These are phyloP conservation scores for Aurelia sp. DNA, from an alignment of 30 jellyfish, hydroid and myxozoan species.

Conservation along the genomic window DNA sequence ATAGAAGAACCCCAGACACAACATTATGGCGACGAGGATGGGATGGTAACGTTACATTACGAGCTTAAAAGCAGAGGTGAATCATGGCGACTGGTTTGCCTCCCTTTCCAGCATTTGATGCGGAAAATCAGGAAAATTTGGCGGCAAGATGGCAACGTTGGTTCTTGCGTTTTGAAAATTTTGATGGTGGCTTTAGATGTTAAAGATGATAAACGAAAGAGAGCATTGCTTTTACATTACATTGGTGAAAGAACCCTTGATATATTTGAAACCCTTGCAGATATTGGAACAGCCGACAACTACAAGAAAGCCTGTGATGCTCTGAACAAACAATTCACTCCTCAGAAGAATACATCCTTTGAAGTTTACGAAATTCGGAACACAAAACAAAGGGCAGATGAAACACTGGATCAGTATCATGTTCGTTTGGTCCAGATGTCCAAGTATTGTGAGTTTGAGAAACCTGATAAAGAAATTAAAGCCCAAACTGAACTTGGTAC, in stretches of 20 bases:
- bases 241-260: neutral
- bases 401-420: neutral
- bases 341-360: too few species aligned
- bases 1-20: too few species aligned
- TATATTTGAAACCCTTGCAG: neutral
- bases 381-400: slow-evolving; percentile 2
- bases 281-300: neutral
- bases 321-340: too few species aligned
- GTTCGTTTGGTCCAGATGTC: neutral
- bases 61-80: too few species aligned
- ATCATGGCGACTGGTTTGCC: too few species aligned
- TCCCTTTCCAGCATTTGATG: too few species aligned
- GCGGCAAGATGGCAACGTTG: neutral
- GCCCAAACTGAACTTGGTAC: slow-evolving; percentile 10
- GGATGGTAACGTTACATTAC: too few species aligned
- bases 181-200: neutral
- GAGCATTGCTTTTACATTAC: neutral
- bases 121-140: too few species aligned
- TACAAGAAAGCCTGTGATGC: neutral
- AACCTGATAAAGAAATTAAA: neutral
- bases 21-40: too few species aligned
- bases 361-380: neutral
- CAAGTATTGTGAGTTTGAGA: slow-evolving; percentile 2
- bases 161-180: neutral
- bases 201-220: neutral